These are phyloP conservation scores for Drosophila burlai DNA, from an alignment of 1,140 invertebrate genomes.

Conservation along the genomic window DNA sequence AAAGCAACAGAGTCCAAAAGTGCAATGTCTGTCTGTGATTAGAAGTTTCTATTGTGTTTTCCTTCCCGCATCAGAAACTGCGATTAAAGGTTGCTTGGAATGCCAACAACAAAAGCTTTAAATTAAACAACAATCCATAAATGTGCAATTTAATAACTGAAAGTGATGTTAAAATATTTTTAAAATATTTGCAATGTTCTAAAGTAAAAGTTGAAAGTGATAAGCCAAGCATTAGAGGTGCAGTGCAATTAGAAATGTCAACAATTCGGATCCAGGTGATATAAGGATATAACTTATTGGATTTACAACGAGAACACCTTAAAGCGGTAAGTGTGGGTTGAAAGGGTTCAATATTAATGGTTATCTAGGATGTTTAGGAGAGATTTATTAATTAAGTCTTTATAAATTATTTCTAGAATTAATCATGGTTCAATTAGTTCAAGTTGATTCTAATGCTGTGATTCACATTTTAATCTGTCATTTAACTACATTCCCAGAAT, in stretches of 20 bases:
- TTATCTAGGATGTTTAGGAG: background rate
- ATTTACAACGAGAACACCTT: constrained; percentile 36
- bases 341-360: background rate
- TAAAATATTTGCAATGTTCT: constrained; percentile 45
- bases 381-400: background rate
- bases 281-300: constrained; percentile 45
- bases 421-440: too few species aligned
- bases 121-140: constrained; percentile 51
- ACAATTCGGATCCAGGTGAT: constrained; percentile 31
- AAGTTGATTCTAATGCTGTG: too few species aligned
- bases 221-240: constrained; percentile 17
- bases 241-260: constrained; percentile 41
- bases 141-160: constrained; percentile 64
- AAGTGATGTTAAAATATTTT: constrained; percentile 42
- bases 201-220: constrained; percentile 18
- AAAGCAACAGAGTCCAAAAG: constrained; percentile 65
- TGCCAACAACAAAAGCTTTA: constrained; percentile 46
- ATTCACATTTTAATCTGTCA: background rate
- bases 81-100: constrained; percentile 36
- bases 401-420: background rate
- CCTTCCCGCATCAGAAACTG: constrained; percentile 42
- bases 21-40: constrained; percentile 77
- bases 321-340: constrained; percentile 57
- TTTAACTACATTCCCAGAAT: background rate
- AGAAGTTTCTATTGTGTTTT: constrained; percentile 75